A percentile compares a stretch with the other conserved stretches of the same genome.
These are phyloP conservation scores for Ormyrus rosae DNA, from an alignment of 2,888 invertebrate species.

Conservation along the genomic window DNA sequence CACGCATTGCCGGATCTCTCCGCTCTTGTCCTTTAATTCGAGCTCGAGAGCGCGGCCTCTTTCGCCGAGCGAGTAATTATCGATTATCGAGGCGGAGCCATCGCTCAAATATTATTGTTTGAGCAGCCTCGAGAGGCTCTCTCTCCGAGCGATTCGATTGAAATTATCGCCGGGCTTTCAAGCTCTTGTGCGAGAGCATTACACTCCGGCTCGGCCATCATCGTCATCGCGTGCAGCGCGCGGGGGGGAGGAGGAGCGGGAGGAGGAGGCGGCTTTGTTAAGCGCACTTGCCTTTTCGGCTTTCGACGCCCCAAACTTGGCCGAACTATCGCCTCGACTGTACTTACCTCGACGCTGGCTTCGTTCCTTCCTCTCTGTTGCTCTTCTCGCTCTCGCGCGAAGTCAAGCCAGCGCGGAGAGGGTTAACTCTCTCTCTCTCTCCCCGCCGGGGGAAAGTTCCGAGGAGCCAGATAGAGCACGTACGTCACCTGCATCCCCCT, in stretches of 20 bases:
- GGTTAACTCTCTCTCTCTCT: background rate
- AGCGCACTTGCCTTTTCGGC: background rate
- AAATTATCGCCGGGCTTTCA: constrained; percentile 13
- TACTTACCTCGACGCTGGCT: constrained; percentile 2
- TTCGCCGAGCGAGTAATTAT: no score
- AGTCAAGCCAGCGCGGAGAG: background rate
- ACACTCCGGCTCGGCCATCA: no score
- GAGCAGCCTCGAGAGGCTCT: background rate
- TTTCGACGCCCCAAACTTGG: constrained; percentile 1
- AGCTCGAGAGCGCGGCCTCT: no score
- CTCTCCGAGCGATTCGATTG: background rate
- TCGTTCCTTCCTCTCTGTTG: background rate
- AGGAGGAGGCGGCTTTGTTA: no score
- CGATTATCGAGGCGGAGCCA: no score
- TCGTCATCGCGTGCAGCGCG: no score
- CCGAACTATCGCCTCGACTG: constrained; percentile 15
- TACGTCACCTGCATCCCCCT: constrained; percentile 36
- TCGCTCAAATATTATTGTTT: constrained; percentile 40
- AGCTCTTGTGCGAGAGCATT: background rate
- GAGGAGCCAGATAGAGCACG: constrained; percentile 38
- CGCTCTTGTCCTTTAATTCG: no score
- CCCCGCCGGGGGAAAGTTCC: constrained; percentile 16
- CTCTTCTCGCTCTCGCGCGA: constrained; percentile 2
- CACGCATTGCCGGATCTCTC: no score
- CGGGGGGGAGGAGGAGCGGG: no score